Conservation (phyloP, 2,888 invertebrate species). For the Coenonympha glycerion region DNA sequence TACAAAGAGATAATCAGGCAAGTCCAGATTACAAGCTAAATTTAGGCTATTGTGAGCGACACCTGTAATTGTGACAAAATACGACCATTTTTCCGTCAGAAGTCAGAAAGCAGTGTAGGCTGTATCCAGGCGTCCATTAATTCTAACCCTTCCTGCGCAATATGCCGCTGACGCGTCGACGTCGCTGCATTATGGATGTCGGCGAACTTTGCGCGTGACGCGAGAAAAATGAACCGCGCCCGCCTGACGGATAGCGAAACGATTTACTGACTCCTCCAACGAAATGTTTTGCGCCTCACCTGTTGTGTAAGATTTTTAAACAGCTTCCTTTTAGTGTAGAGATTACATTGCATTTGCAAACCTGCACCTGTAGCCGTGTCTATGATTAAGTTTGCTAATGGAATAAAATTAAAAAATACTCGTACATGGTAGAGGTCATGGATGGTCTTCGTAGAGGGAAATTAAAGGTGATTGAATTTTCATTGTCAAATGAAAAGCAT, state of each 20-base stretch:
- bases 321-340: too few species aligned
- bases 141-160: conserved; percentile 57
- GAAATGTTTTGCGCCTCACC: background rate
- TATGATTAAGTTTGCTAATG: too few species aligned
- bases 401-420: too few species aligned
- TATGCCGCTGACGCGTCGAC: conserved; percentile 73
- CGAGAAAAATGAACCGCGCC: conserved; percentile 72
- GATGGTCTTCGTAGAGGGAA: too few species aligned
- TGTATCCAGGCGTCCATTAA: conserved; percentile 27
- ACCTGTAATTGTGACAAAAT: background rate
- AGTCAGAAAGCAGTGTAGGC: conserved; percentile 13
- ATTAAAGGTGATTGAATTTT: too few species aligned
- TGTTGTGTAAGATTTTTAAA: too few species aligned
- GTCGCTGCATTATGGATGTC: conserved; percentile 71
- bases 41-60: background rate
- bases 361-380: too few species aligned
- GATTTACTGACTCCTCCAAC: conserved; percentile 41
- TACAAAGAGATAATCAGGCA: background rate
- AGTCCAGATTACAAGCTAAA: background rate
- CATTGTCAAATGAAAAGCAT: too few species aligned
- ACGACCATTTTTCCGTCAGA: background rate
- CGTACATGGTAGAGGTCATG: too few species aligned
- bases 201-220: conserved; percentile 65
- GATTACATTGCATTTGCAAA: too few species aligned
- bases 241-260: conserved; percentile 59